Percentiles rank a stretch among this genome's conserved stretches.
phyloP scores from a whole-genome alignment of 1,140 invertebrate species.

The Orius insidiosus region DNA sequence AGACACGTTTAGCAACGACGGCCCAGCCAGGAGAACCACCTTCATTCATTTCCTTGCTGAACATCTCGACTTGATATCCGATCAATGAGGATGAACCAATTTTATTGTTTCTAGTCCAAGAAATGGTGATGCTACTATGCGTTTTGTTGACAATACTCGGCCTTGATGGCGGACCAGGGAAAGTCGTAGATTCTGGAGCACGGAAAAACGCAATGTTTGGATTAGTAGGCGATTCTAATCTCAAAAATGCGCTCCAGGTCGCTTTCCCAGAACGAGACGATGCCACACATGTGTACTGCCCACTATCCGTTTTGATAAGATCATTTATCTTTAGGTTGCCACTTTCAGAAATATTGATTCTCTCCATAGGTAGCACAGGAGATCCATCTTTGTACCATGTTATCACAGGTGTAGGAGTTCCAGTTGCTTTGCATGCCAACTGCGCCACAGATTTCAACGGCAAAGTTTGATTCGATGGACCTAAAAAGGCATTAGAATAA shows the following conservation, averaged over 20 bases:
- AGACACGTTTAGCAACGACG: constrained; percentile 37
- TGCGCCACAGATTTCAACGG: constrained; percentile 54
- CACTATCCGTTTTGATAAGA: constrained; percentile 50
- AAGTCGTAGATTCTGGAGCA: constrained; percentile 51
- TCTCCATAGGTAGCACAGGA: constrained; percentile 36
- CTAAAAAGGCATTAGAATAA: too few species aligned
- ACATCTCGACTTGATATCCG: constrained; percentile 49
- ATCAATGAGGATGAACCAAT: constrained; percentile 59
- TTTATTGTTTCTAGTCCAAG: constrained; percentile 61
- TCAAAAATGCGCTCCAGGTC: constrained; percentile 63
- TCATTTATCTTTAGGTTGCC: constrained; percentile 55
- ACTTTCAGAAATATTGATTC: constrained; percentile 48
- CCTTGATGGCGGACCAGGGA: constrained; percentile 59
- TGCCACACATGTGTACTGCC: constrained; percentile 67
- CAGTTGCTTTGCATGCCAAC: constrained; percentile 50
- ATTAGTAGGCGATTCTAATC: constrained; percentile 63
- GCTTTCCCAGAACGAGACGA: constrained; percentile 71
- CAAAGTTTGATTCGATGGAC: constrained; percentile 80
- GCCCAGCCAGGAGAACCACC: constrained; percentile 32
- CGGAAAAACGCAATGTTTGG: constrained; percentile 69
- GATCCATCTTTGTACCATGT: constrained; percentile 71
- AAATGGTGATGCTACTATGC: constrained; percentile 55
- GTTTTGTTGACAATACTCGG: constrained; percentile 56
- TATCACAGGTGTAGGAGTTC: constrained; percentile 56
- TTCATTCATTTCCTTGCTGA: constrained; percentile 2